Evolutionary conservation across 2,113 vertebrate genomes (phyloP).

Genomic region (Cavia aperea): DNA sequence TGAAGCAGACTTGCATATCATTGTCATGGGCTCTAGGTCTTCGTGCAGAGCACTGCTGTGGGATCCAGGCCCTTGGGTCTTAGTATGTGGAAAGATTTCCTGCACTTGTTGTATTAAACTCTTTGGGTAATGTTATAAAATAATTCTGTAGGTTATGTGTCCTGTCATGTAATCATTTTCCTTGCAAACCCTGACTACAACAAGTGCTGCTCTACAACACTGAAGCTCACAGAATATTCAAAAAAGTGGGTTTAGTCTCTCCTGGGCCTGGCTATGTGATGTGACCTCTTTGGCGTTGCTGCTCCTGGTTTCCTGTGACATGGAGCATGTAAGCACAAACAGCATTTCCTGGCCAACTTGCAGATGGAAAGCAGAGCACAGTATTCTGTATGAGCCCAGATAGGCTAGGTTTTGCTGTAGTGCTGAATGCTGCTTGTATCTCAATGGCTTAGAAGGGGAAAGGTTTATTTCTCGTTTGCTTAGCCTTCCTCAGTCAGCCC

Average conservation of each 20-base stretch:
- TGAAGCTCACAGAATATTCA: neutral
- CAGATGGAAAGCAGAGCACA: neutral
- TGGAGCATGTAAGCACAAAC: neutral
- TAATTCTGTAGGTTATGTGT: no score
- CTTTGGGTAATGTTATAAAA: no score
- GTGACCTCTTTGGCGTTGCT: neutral
- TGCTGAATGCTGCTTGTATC: neutral
- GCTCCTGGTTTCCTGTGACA: neutral
- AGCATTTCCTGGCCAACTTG: neutral
- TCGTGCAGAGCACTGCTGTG: no score
- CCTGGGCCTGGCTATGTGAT: neutral
- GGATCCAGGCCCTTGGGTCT: no score
- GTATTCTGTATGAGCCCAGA: neutral
- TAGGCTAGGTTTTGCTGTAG: neutral
- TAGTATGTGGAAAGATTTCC: no score
- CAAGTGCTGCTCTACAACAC: neutral
- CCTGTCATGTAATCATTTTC: no score
- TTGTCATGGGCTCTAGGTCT: no score
- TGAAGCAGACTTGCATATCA: no score
- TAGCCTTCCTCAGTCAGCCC: neutral
- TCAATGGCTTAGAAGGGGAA: neutral
- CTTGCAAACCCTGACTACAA: no score
- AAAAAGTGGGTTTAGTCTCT: neutral
- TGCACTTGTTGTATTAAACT: no score
- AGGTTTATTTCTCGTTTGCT: neutral